Evolutionary conservation across 2,113 vertebrate genomes (phyloP), one percentile per base, ranked within the genome.

Genomic region (Romanogobio albipinnatus): DNA sequence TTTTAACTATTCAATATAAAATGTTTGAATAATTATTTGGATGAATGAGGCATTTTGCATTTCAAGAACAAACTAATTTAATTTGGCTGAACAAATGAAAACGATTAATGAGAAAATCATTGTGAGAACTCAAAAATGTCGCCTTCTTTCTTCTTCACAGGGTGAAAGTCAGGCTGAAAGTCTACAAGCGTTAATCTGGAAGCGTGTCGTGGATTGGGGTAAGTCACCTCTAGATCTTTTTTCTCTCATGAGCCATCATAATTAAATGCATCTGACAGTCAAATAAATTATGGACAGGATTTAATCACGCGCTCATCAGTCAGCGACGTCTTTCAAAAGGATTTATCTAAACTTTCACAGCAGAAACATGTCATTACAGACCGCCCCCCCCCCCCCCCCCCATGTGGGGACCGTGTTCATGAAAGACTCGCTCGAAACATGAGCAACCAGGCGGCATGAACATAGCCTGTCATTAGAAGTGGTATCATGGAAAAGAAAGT

Each of bases 291-390:
- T 70, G 47, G 83, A 66, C 8, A n/a, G 66, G 24, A 51, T 85
- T 79, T 78, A 56, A 78, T 66, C 49, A 26, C 33, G 33, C 13
- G 14, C 47, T 85, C 59, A 43, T 66, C 83, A 85, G 64, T 79
- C 62, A 78, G 47, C 13, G 1, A 24, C 15, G 49, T 78, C 75
- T 85, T 78, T 85, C 76, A 68, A 81, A 81, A 29, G 79, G 79
- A 68, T 68, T 53, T 81, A 68, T 81, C 45, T 68, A 68, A 81
- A 81, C 39, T 36, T 33, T 68, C 61, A 22, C 79, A 51, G 79
- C 45, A 68, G 79, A 81, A 81, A 66, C 79, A 81, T 81, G 79
- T 81, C 45, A 81, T 66, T 68, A 68, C 78, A 81, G 61, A 81
- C 24, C 45, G 13, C 36, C 61, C 58, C 79, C 79, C 0, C 43